phyloP scores from a whole-genome alignment of 2,888 invertebrate genomes.

The Hemithea aestivaria region DNA sequence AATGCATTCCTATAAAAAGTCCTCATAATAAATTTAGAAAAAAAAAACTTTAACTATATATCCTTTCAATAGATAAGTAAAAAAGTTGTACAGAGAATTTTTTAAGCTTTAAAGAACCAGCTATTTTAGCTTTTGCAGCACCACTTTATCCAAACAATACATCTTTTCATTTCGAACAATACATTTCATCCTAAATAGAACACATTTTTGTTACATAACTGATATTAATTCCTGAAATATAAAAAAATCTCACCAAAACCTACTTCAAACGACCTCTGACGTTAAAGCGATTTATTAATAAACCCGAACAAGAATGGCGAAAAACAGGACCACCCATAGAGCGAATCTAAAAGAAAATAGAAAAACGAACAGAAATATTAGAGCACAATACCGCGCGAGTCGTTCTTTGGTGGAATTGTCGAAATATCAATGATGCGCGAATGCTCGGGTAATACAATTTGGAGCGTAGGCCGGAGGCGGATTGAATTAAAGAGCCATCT shows the following conservation, averaged over 20 bases:
- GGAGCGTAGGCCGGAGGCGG: constrained; percentile 72
- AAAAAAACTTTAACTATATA: too few relatives aligned
- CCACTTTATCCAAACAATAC: too few relatives aligned
- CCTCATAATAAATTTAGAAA: too few relatives aligned
- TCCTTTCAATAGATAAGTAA: too few relatives aligned
- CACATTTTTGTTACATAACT: too few relatives aligned
- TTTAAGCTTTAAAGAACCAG: too few relatives aligned
- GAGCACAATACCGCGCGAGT: constrained; percentile 36
- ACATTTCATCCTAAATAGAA: too few relatives aligned
- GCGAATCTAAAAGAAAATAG: constrained; percentile 9
- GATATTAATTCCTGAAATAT: too few relatives aligned
- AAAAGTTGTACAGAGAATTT: too few relatives aligned
- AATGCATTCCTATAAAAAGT: too few relatives aligned
- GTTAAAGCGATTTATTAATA: constrained; percentile 1
- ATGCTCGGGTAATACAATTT: constrained; percentile 75
- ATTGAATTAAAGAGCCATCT: constrained; percentile 78
- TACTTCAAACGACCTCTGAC: background rate
- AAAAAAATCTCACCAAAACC: background rate
- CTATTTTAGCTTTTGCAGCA: too few relatives aligned
- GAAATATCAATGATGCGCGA: constrained; percentile 79
- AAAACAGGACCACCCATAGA: constrained; percentile 34
- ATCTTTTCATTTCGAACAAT: too few relatives aligned
- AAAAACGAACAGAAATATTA: constrained; percentile 27
- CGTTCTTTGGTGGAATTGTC: constrained; percentile 59
- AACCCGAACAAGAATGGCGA: background rate